A percentile compares a stretch with the other conserved stretches of the same genome.
Conservation (phyloP, 2,888 invertebrate genomes). For the Pteria penguin region DNA sequence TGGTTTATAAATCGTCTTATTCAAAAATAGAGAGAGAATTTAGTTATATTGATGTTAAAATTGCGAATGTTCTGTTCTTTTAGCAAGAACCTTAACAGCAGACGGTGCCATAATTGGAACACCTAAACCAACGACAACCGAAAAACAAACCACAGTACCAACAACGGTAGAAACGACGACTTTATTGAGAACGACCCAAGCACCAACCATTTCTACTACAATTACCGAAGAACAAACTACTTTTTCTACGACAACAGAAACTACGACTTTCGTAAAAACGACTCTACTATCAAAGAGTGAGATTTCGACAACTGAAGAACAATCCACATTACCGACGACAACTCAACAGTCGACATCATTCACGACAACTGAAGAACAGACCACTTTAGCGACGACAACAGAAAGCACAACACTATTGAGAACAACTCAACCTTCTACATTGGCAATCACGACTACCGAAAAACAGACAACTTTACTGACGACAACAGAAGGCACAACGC, state of each 20-base stretch:
- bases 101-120: slow-evolving; percentile 11
- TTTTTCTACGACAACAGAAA: not conserved
- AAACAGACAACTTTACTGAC: not conserved
- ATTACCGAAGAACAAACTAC: not conserved
- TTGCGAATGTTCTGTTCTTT: too few relatives aligned
- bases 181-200: not conserved
- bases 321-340: slow-evolving; percentile 2
- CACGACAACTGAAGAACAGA: not conserved
- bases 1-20: too few relatives aligned
- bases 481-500: not conserved
- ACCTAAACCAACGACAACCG: slow-evolving; percentile 1
- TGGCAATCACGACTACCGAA: slow-evolving; percentile 3
- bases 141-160: not conserved
- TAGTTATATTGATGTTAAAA: too few relatives aligned
- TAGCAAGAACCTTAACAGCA: not conserved
- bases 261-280: not conserved
- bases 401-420: not conserved
- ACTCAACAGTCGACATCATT: not conserved
- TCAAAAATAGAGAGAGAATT: too few relatives aligned
- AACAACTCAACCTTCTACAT: slow-evolving; percentile 2
- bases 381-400: not conserved
- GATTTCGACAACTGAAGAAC: not conserved
- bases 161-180: not conserved
- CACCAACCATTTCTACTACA: not conserved
- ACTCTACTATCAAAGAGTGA: not conserved